Evolutionary conservation across 2,888 invertebrate species (phyloP).

Genomic region (Rhyacophila evoluta): DNA sequence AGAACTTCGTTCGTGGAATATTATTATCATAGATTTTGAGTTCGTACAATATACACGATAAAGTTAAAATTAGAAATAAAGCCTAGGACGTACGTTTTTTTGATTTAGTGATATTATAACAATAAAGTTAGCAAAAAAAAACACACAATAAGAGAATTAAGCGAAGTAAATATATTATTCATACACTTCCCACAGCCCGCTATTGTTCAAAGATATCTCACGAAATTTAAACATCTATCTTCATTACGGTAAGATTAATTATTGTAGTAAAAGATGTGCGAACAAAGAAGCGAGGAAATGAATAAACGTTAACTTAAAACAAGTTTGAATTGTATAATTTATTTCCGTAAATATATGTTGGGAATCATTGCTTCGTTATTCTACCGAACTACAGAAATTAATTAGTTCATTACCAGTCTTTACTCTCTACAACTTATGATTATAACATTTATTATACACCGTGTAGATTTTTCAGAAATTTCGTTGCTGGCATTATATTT

Average conservation of each 20-base stretch:
- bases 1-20: no score
- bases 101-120: not conserved
- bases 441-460: no score
- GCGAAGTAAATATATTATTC: not conserved
- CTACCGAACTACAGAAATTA: constrained; percentile 66
- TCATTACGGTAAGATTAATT: constrained; percentile 47
- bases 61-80: no score
- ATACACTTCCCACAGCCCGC: constrained; percentile 57
- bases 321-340: not conserved
- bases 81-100: not conserved
- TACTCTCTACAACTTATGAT: no score
- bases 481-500: no score
- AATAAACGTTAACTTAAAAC: constrained; percentile 24
- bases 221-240: constrained; percentile 47
- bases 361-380: constrained; percentile 58
- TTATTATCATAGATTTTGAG: no score
- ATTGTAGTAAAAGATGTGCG: constrained; percentile 30
- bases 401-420: no score
- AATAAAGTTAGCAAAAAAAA: not conserved
- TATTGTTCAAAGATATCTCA: constrained; percentile 55
- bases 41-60: no score
- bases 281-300: constrained; percentile 25
- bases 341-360: not conserved
- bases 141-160: not conserved
- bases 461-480: no score